Evolutionary conservation across 2,888 invertebrate species (phyloP), one percentile per base, ranked within the genome.

Genomic region (Oligia fasciuncula): DNA sequence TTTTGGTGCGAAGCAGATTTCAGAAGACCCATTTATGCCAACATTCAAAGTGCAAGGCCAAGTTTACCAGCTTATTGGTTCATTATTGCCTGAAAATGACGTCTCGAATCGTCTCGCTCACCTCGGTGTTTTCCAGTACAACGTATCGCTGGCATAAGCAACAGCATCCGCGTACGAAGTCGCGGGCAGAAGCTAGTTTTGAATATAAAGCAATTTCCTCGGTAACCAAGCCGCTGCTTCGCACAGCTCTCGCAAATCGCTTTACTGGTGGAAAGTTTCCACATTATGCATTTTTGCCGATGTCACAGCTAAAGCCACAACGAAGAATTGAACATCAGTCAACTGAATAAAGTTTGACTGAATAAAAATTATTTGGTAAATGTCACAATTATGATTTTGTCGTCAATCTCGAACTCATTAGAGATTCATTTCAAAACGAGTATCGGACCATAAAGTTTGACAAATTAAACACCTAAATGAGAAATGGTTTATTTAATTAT

Each of bases 381-480:
- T 71, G 72, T 46, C 23, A 79, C 29, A 71, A 75, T 73, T 76
- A 65, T 74, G 63, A 70, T 71, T 69, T 66, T 79, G 49, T 35
- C 65, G 84, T 78, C 60, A 77, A 85, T 74, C 77, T 88, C 77
- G 84, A 90, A 78, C 87, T 91, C 90, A 91, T 91, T 91, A 90
- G 81, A 63, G 88, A 93, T 92, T 90, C 90, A 87, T 86, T 85
- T 85, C 74, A 81, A 90, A 91, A 91, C 89, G 77, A 89, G 90
- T 87, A 85, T 89, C 73, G 77, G 87, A 81, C 83, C 84, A 91
- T 92, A 92, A 90, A 89, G 81, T 87, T 89, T 90, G 88, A 91
- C 89, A 92, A 91, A 92, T 92, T 91, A 91, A 92, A 91, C 91
- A 91, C 88, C 86, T 86, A 66, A 85, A 85, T 89, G 81, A 82